These are phyloP conservation scores for Dendrophyllia cribrosa DNA, from an alignment of 64 coral and sea anemone species.

Conservation along the genomic window DNA sequence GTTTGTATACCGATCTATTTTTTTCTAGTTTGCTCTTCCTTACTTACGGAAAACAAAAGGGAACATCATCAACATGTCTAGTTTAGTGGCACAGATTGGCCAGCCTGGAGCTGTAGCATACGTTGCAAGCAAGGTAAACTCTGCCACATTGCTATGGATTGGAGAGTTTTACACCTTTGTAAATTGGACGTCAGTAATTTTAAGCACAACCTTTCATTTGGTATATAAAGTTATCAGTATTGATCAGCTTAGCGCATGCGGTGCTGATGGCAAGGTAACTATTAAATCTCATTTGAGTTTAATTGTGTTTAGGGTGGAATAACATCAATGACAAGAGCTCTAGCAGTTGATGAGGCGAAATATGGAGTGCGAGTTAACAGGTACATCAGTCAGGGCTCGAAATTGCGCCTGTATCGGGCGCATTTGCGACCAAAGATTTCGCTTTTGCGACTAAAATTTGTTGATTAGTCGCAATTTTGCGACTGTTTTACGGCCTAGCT, in stretches of 20 bases:
- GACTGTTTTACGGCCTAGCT: too few species aligned
- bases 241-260: too few species aligned
- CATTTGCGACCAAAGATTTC: too few species aligned
- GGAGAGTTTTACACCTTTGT: too few species aligned
- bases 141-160: too few species aligned
- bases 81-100: constrained; percentile 87
- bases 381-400: constrained; percentile 23
- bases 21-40: constrained; percentile 73
- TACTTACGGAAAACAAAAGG: constrained; percentile 93
- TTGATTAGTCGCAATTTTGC: too few species aligned
- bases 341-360: constrained; percentile 94
- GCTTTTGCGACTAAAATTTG: too few species aligned
- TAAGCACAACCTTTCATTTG: too few species aligned
- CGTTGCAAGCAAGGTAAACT: constrained; percentile 86
- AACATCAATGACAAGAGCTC: constrained; percentile 90
- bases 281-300: background rate
- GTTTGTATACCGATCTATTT: background rate
- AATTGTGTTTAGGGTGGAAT: constrained; percentile 83
- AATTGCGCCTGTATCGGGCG: too few species aligned
- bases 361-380: constrained; percentile 95
- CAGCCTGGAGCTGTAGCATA: constrained; percentile 87
- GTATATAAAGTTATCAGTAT: too few species aligned
- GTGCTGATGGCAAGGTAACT: too few species aligned
- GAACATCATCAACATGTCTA: constrained; percentile 95
- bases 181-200: too few species aligned